Evolutionary conservation across 2,888 invertebrate genomes (phyloP).

Genomic region (Calameuta filiformis): DNA sequence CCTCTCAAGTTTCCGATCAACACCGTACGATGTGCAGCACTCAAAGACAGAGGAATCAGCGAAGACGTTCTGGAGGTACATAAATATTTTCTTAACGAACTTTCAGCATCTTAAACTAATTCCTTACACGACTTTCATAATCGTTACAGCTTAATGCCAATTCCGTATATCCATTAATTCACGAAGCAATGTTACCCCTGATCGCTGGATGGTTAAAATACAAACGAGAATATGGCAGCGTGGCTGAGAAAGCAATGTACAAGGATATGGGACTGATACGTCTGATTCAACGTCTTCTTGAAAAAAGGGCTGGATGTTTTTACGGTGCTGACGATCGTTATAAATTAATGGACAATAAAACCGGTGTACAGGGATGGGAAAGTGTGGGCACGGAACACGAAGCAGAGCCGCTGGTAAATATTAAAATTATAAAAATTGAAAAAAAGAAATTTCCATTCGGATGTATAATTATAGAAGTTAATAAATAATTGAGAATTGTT

Average conservation of each 20-base stretch:
- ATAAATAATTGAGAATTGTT: neutral
- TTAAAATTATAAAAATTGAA: neutral
- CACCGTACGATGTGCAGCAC: slow-evolving; percentile 50
- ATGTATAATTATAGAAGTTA: neutral
- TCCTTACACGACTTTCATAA: neutral
- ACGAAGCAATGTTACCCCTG: slow-evolving; percentile 73
- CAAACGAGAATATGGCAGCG: slow-evolving; percentile 68
- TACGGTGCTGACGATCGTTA: slow-evolving; percentile 68
- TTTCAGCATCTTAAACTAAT: neutral
- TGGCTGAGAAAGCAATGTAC: slow-evolving; percentile 70
- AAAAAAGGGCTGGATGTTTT: slow-evolving; percentile 70
- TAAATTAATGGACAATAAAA: slow-evolving; percentile 66
- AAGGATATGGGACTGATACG: slow-evolving; percentile 70
- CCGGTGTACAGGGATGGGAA: slow-evolving; percentile 71
- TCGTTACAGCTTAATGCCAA: slow-evolving; percentile 51
- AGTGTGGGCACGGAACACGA: slow-evolving; percentile 70
- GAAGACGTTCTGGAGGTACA: slow-evolving; percentile 50
- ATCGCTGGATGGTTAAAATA: slow-evolving; percentile 75
- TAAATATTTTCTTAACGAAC: neutral
- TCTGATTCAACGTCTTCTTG: slow-evolving; percentile 71
- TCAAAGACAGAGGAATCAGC: slow-evolving; percentile 49
- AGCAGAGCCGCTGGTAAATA: slow-evolving; percentile 65
- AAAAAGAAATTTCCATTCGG: neutral
- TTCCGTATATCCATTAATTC: slow-evolving; percentile 77
- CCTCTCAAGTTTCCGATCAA: slow-evolving; percentile 63